Evolutionary conservation across 30 jellyfish, hydroid and myxozoan genomes (phyloP), one percentile per base, ranked within the genome.

Genomic region (Pelagia noctiluca): DNA sequence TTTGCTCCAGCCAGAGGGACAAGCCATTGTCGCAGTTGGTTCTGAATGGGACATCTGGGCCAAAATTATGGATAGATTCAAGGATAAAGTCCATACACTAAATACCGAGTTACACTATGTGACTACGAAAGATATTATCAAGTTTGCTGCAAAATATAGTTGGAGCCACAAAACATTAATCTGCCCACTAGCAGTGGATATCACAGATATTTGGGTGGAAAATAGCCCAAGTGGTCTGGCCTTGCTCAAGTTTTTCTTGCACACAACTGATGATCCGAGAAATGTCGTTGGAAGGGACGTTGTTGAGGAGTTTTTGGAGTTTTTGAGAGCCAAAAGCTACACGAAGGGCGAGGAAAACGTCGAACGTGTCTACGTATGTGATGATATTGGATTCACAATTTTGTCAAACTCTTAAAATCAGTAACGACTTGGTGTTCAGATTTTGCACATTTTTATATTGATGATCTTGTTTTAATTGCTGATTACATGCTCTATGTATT

Each of bases 191-290:
- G 87, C 50, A 34, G 33, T 75, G 61, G 87, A 75, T 2, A 21
- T 75, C 1, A 48, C 87, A 23, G 75, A 50, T 19, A 50, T 75
- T 7, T 52, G 52, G 22, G 29, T 2, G 0, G 76, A 50, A 49
- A 76, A 76, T 13, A 33, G 57, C 76, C 76, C 87, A 28, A 24
- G 1, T 34, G 87, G 87, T 13, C 54, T 29, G 64, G 87, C 76
- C 37, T 31, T 75, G 63, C 23, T 75, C 48, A 35, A 75, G 38
- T 75, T 75, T 34, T 75, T 75, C 29, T 38, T 75, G 8, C 75
- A 75, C 76, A 23, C 46, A 1, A 32, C 30, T 2, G 76, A 75
- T 23, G 87, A 75, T 37, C 76, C 87, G 38, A 28, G 33, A 33
- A 22, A 75, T 29, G 34, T 10, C 36, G 35, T 50, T 21, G 63